phyloP scores from a whole-genome alignment of 2,113 vertebrate genomes.

The Phaethornis superciliosus region DNA sequence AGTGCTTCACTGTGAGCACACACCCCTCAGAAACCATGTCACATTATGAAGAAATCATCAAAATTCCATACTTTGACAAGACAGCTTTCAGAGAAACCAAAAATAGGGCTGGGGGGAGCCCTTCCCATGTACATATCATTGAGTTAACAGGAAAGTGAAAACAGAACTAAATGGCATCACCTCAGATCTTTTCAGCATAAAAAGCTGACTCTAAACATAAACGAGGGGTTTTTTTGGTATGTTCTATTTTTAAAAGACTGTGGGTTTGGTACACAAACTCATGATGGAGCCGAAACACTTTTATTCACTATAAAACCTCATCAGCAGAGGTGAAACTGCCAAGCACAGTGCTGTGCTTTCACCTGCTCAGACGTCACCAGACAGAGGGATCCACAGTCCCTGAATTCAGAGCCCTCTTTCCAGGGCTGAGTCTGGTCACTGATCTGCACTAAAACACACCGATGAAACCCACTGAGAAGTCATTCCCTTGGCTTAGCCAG shows the following conservation, averaged over 20 bases:
- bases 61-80: slow-evolving; percentile 20
- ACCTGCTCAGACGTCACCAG: not conserved
- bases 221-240: not conserved
- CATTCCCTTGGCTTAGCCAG: not conserved
- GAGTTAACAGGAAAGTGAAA: slow-evolving; percentile 27
- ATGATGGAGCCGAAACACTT: not conserved
- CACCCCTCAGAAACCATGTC: not conserved
- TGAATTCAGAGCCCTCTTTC: not conserved
- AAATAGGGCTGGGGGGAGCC: fast-evolving
- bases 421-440: not conserved
- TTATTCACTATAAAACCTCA: slow-evolving; percentile 30
- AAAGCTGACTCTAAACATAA: slow-evolving; percentile 23
- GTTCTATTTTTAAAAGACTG: slow-evolving; percentile 33
- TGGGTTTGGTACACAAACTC: not conserved
- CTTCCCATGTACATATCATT: not conserved
- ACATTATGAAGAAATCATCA: slow-evolving; percentile 5
- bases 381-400: not conserved
- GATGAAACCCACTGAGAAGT: not conserved
- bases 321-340: slow-evolving; percentile 30
- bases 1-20: fast-evolving
- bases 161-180: slow-evolving; percentile 21
- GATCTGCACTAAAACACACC: not conserved
- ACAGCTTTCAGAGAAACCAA: slow-evolving; percentile 39
- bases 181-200: not conserved
- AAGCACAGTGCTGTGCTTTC: not conserved